Evolutionary conservation across 2,888 invertebrate genomes (phyloP), one percentile per base, ranked within the genome.

Genomic region (Cyclophora punctaria): DNA sequence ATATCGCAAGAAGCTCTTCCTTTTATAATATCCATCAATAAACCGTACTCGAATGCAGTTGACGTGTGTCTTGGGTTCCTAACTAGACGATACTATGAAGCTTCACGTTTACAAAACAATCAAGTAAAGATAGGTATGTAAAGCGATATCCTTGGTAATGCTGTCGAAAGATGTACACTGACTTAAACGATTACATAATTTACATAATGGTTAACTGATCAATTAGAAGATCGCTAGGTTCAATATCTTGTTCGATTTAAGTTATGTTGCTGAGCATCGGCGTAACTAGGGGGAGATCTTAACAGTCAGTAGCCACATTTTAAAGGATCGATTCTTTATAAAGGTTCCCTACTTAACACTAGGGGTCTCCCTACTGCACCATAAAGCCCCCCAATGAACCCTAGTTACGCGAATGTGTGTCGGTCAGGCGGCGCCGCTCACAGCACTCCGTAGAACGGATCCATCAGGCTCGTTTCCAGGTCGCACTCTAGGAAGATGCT

Each of bases 71-170:
- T 71, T 71, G 71, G 71, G 60, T 69, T 72, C 63, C 54, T 73
- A 66, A 67, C 67, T 64, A 70, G 63, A 73, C 69, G 70, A 74
- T 72, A 75, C 72, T 63, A 56, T 67, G 63, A 66, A 72, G 73
- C 58, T 73, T 69, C 69, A 60, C 48, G 47, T 52, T 69, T 70
- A 75, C 64, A 68, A 71, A 74, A 73, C 69, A 20, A 20, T 20
- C 37, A 70, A 7, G 34, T 44, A 64, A 64, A 63, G 66, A 59
- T 62, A 71, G 65, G 60, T 70, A 73, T 74, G 71, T 81, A 83
- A 83, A 83, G 80, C 84, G 71, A 78, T 80, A 73, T 85, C 80
- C 81, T 85, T 83, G 84, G 84, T 83, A 82, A 80, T 75, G 75
- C 75, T 78, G 71, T 71, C 63, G 56, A 61, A 63, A 59, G 53